These are phyloP conservation scores for Sclerodermus sp. DNA, from an alignment of 2,888 invertebrate species.

Conservation along the genomic window DNA sequence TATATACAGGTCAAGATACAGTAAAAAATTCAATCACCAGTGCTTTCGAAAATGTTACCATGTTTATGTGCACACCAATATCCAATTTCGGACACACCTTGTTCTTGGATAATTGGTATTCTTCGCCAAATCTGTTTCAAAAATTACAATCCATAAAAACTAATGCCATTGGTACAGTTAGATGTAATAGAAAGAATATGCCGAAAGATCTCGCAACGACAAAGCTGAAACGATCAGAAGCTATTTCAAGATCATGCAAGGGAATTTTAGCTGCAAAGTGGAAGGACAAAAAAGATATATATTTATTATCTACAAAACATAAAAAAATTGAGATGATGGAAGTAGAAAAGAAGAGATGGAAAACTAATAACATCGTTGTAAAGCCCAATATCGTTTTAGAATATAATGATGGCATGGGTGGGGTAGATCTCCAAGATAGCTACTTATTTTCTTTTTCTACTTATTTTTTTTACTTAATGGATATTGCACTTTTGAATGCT, in stretches of 20 bases:
- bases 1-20: slow-evolving; percentile 20
- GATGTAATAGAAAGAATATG: slow-evolving; percentile 19
- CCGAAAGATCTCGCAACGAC: slow-evolving; percentile 9
- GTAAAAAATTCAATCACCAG: slow-evolving; percentile 3
- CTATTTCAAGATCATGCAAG: slow-evolving; percentile 11
- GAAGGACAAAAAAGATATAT: slow-evolving; percentile 20
- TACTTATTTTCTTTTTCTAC: no score
- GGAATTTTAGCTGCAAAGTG: slow-evolving; percentile 15
- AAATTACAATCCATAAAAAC: slow-evolving; percentile 6
- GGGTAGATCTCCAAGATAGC: not conserved
- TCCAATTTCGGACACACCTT: slow-evolving; percentile 11
- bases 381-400: not conserved
- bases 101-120: slow-evolving; percentile 15
- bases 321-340: slow-evolving; percentile 10
- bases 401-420: no score
- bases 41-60: slow-evolving; percentile 16
- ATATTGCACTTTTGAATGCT: not conserved
- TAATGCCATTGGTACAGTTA: slow-evolving; percentile 15
- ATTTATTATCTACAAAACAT: slow-evolving; percentile 15
- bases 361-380: not conserved
- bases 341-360: no score
- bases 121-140: no score
- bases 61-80: slow-evolving; percentile 5
- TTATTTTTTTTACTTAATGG: not conserved
- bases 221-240: slow-evolving; percentile 15